Base-by-base conservation (phyloP, 2,888 invertebrate species). In the Calliphora vomitoria region DNA sequence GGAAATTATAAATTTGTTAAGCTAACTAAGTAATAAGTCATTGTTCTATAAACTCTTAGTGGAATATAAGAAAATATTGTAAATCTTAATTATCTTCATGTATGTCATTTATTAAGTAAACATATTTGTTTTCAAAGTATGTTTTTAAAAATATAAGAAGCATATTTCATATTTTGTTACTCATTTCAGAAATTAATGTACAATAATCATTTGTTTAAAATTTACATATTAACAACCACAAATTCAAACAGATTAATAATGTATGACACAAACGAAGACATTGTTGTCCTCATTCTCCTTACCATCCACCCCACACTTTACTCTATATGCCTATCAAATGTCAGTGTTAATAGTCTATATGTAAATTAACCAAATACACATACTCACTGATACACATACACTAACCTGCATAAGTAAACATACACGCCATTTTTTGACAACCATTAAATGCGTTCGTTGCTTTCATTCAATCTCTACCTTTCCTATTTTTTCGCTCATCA, bases 381-480 rank as follows among this genome's bases (percentile, higher is more conserved):
- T 38, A 20, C 50, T 53, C 35, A 35, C 31, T 8, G 8, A n/a
- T 50, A 35, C 35, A 31, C 6, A 18, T 31, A 47, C 50, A 11
- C 44, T 44, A 10, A 44, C 11, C 44, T 8, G 11, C 11, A 11
- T 50, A n/a, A 50, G 41, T 44, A 20, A 13, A 55, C 64, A 78
- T 0, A 25, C 44, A 31, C 50, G 25, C 15, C 11, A 44, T 55
- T 79, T 35, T 64, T 72, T 72, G 72, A 78, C 78, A 66, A 72
- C 64, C 71, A 72, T 55, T 55, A 55, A 78, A 83, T 78, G 71
- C 64, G 66, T 64, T 72, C n/a, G 31, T 25, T 47, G 31, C 44
- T 44, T 18, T 60, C 47, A 11, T 62, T 66, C 44, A n/a, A 13
- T 53, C n/a, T 69, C 10, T n/a, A n/a, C 6, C 55, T 41, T 10